phyloP scores from a whole-genome alignment of 2,113 vertebrate species.

The Halcyon malimbica region DNA sequence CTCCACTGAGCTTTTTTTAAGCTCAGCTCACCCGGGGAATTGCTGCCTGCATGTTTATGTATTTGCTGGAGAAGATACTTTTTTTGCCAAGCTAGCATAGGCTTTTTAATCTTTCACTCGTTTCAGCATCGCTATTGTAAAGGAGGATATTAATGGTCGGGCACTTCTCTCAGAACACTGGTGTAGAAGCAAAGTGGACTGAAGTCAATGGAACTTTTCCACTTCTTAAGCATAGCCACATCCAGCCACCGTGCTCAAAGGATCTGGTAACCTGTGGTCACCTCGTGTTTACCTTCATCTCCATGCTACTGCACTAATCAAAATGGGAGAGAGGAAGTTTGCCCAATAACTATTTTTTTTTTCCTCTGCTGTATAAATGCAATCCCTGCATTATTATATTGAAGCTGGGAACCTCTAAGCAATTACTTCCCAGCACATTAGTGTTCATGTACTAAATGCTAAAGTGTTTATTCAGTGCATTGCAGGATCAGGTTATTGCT shows the following conservation, averaged over 20 bases:
- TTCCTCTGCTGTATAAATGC: conserved; percentile 42
- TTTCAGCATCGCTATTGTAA: conserved; percentile 29
- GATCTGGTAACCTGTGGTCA: neutral
- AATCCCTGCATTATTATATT: conserved; percentile 64
- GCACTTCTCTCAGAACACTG: neutral
- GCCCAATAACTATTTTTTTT: neutral
- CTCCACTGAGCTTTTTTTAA: conserved; percentile 18
- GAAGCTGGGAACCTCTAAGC: conserved; percentile 68
- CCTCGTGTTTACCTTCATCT: neutral
- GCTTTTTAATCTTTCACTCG: conserved; percentile 37
- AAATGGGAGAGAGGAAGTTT: conserved; percentile 42
- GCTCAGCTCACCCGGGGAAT: conserved; percentile 27
- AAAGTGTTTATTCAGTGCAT: conserved; percentile 75
- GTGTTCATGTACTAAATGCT: conserved; percentile 68
- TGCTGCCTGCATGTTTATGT: conserved; percentile 53
- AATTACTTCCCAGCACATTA: conserved; percentile 73
- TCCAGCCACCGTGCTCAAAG: neutral
- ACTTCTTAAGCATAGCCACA: neutral
- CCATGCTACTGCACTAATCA: conserved; percentile 10
- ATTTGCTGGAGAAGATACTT: conserved; percentile 40
- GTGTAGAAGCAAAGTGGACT: conserved; percentile 4
- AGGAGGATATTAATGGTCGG: neutral
- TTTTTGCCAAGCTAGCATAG: conserved; percentile 8
- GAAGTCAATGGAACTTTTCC: neutral
- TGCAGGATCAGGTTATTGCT: conserved; percentile 68